phyloP scores from a whole-genome alignment of 2,888 invertebrate species.

The Drosophila dives region DNA sequence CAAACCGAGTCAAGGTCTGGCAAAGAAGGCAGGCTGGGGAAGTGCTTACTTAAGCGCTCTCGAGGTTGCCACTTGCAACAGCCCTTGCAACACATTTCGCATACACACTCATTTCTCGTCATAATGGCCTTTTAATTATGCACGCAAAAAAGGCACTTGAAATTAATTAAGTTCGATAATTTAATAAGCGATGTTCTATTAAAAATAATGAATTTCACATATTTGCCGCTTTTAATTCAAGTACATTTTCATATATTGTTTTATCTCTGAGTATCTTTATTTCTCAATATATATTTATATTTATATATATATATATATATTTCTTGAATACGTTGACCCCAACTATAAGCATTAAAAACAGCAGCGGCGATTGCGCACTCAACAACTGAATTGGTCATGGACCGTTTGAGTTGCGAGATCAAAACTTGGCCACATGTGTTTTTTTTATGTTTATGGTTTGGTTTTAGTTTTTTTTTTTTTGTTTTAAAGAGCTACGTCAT shows the following conservation, averaged over 20 bases:
- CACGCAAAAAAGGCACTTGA: constrained; percentile 51
- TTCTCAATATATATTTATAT: background rate
- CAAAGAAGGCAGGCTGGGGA: background rate
- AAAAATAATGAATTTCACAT: constrained; percentile 9
- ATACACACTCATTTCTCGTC: constrained; percentile 29
- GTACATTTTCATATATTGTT: constrained; percentile 12
- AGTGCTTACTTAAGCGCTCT: constrained; percentile 7
- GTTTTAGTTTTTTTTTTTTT: background rate
- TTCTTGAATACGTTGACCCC: constrained; percentile 63
- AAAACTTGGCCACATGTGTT: constrained; percentile 54
- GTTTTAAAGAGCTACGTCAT: constrained; percentile 64
- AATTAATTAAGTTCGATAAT: constrained; percentile 63
- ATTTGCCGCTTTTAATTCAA: constrained; percentile 20
- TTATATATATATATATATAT: constrained; percentile 19
- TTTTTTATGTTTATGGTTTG: background rate
- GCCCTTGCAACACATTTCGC: constrained; percentile 32
- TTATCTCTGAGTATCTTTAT: constrained; percentile 1
- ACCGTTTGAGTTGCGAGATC: constrained; percentile 52
- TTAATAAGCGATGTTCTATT: constrained; percentile 53
- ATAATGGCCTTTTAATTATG: constrained; percentile 71
- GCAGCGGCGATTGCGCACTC: constrained; percentile 57
- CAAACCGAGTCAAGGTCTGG: constrained; percentile 34
- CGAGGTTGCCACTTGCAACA: constrained; percentile 36
- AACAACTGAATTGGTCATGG: constrained; percentile 67
- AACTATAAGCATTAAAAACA: constrained; percentile 9